These are phyloP conservation scores for Tenualosa ilisha DNA, from an alignment of 2,797 vertebrate species.

Conservation along the genomic window DNA sequence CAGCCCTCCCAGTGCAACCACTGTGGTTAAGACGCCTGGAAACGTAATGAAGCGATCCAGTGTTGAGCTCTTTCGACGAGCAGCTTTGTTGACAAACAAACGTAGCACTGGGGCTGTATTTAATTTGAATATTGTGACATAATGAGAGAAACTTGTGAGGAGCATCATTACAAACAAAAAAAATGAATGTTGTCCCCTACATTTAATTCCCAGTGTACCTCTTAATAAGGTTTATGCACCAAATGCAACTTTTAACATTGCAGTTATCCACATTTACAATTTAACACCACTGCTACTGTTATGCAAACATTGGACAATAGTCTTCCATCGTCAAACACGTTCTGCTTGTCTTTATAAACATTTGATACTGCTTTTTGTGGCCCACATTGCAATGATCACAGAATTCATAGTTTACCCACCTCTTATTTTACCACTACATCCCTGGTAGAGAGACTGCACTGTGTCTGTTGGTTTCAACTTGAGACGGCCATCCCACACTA, in stretches of 20 bases:
- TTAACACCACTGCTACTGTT: no score
- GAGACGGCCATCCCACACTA: conserved; percentile 86
- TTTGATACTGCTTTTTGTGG: no score
- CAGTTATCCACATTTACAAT: no score
- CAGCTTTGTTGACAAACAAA: background rate
- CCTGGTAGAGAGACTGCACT: background rate
- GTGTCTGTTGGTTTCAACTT: conserved; percentile 60
- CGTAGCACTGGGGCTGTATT: background rate
- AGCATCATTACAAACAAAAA: background rate
- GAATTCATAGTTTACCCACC: no score
- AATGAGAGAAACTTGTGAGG: background rate
- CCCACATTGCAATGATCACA: no score
- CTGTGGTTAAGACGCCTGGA: background rate
- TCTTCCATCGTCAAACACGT: no score
- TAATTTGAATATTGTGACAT: conserved; percentile 21
- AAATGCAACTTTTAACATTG: no score
- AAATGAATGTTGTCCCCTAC: background rate
- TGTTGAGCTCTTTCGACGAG: background rate
- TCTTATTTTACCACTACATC: no score
- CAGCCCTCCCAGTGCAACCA: background rate
- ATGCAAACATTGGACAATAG: no score
- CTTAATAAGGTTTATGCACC: no score
- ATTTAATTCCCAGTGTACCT: background rate
- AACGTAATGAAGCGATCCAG: conserved; percentile 7
- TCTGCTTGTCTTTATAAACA: no score